Base-by-base conservation (phyloP, 2,888 invertebrate species). In the Magallana nippona region DNA sequence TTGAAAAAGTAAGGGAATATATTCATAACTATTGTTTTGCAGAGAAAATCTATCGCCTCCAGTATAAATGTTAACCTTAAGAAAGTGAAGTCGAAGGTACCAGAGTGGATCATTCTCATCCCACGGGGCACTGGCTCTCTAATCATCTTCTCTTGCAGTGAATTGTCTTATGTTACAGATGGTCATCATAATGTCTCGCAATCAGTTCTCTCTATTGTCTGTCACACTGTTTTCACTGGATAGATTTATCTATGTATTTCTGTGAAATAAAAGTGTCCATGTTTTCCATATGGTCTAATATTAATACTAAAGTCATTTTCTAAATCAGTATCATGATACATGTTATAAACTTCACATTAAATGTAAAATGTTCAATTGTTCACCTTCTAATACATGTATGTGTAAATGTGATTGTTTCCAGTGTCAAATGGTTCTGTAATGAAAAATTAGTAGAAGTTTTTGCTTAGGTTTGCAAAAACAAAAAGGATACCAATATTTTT, bases 41-140 rank as follows among this genome's bases (percentile, higher is more conserved):
- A 83, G 83, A 62, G 83, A 56, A 80, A 83, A 62, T 83, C 83
- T 57, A 83, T 83, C 77, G 44, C 27, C 57, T 55, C 80, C 22
- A 83, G 32, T 80, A 58, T 83, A 57, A 80, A 79, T 80, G 71
- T 79, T 63, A 85, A 83, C 57, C 58, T 85, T 55, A 85, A 82
- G 81, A 85, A 85, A 82, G 83, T 56, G 17, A 78, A 27, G 56
- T 85, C 85, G 2, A 85, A 85, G 85, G 85, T 85, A 81, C 17
- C 19, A 44, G 81, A 55, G 55, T 63, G 44, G 63, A 19, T 44
- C 62, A 81, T 57, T 81, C 22, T 32, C 19, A 71, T 19, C 22
- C 19, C 63, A 60, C 63, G 17, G 22, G 19, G 62, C 81, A 81
- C 81, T 63, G 44, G 63, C 55, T 63, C n/a, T 11, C 57, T 55